Evolutionary conservation across 92 coral and sea anemone genomes (phyloP), one percentile per base, ranked within the genome.

Genomic region (Epizoanthus stellaris): DNA sequence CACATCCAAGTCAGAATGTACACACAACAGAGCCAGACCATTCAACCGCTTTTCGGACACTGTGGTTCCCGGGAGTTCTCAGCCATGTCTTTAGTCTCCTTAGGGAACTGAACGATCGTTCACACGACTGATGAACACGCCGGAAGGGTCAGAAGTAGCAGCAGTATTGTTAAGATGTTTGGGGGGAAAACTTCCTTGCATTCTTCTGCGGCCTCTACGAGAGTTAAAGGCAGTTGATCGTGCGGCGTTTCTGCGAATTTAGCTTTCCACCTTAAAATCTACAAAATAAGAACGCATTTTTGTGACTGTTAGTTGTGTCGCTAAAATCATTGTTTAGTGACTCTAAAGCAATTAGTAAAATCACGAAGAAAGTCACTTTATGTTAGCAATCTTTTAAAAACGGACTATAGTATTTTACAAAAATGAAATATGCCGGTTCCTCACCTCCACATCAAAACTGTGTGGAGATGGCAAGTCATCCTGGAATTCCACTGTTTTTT

Each of bases 401-500:
- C n/a, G n/a, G n/a, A n/a, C n/a, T n/a, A n/a, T n/a, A n/a, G n/a
- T n/a, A n/a, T n/a, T n/a, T n/a, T n/a, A n/a, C n/a, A n/a, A n/a
- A n/a, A n/a, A n/a, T n/a, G n/a, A n/a, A n/a, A n/a, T n/a, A n/a
- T n/a, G n/a, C n/a, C n/a, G n/a, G n/a, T n/a, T n/a, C n/a, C n/a
- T n/a, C n/a, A n/a, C n/a, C n/a, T n/a, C n/a, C n/a, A n/a, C n/a
- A n/a, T n/a, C n/a, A n/a, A n/a, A n/a, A n/a, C n/a, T n/a, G 2
- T 43, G 5, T 43, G 47, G 47, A 43, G 2, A 43, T 43, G 47
- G 47, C 4, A 43, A 3, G 47, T 88, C 91, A 36, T 88, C 86
- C 42, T 13, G 21, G 54, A 81, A 56, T 77, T 73, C 81, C n/a
- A 70, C 58, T n/a, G n/a, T n/a, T n/a, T n/a, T 60, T 80, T 62